Base-by-base conservation (phyloP, 1,140 invertebrate species). In the Saccostrea glomerata region DNA sequence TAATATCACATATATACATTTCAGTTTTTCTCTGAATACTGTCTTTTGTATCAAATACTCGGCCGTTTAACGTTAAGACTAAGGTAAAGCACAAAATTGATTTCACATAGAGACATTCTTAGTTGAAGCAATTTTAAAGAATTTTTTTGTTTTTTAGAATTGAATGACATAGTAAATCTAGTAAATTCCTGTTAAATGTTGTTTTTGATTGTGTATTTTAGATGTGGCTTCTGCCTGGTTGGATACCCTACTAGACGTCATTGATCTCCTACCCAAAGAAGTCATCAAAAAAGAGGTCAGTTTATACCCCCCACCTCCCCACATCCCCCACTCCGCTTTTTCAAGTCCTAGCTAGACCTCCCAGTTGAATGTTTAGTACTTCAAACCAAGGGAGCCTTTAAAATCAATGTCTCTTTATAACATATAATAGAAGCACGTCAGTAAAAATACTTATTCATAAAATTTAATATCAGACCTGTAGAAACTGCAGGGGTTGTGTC, bases 151-250 rank as follows among this genome's bases (percentile, higher is more conserved):
- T 77, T 77, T 77, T 3, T 9, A 77, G 30, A 77, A 12, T 77
- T 77, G n/a, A 25, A 23, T 77, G 70, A 23, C n/a, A 23, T 12
- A 11, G n/a, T 13, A 25, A 15, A n/a, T 77, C 12, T 36, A 11
- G 1, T 23, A n/a, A 15, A 77, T 15, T 25, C 23, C 30, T 77
- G 70, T 15, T 12, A 20, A 23, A 17, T 82, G 23, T 30, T 30
- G 12, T 82, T 63, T 17, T n/a, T 63, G 17, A 20, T 77, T 77
- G 25, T 86, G 9, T 47, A n/a, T 95, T 95, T 86, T 95, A 96
- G 96, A 97, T 90, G 96, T 97, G 86, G 96, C 96, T 87, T 96
- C 96, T 93, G 96, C 97, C 89, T 97, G 97, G 97, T 95, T 97
- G 92, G 96, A 97, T 90, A 97, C 97, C 54, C 94, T 97, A 90